Evolutionary conservation across 2,113 vertebrate genomes (phyloP).

Genomic region (Ascaphus truei): DNA sequence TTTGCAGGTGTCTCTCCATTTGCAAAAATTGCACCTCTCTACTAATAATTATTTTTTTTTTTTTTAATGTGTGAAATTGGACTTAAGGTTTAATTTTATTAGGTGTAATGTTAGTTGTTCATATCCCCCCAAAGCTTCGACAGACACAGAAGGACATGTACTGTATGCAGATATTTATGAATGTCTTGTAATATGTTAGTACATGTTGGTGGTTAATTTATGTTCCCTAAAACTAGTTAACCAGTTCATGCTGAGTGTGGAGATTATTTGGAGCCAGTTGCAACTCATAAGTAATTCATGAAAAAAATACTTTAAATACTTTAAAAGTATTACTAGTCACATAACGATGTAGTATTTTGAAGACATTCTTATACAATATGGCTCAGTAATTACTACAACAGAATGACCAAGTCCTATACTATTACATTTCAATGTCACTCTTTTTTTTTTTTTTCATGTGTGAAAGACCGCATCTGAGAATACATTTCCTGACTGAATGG

Average conservation of each 20-base stretch:
- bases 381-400: conserved; percentile 6
- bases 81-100: conserved; percentile 31
- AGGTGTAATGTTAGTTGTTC: neutral
- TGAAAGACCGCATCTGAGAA: conserved; percentile 6
- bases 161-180: conserved; percentile 35
- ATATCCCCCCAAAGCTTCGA: neutral
- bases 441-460: neutral
- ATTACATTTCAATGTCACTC: conserved; percentile 5
- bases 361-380: conserved; percentile 13
- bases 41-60: neutral
- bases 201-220: no score
- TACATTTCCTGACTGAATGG: conserved; percentile 27
- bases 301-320: no score
- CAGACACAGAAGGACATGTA: conserved; percentile 27
- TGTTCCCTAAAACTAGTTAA: no score
- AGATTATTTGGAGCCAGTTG: no score
- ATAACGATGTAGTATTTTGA: no score
- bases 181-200: no score
- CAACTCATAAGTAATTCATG: no score
- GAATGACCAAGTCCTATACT: neutral
- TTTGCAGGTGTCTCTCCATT: no score
- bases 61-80: neutral
- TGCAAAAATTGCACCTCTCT: no score
- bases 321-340: no score
- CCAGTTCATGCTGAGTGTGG: no score